These are phyloP conservation scores for Cotesia chilonis DNA, from an alignment of 1,140 invertebrate species.

Conservation along the genomic window DNA sequence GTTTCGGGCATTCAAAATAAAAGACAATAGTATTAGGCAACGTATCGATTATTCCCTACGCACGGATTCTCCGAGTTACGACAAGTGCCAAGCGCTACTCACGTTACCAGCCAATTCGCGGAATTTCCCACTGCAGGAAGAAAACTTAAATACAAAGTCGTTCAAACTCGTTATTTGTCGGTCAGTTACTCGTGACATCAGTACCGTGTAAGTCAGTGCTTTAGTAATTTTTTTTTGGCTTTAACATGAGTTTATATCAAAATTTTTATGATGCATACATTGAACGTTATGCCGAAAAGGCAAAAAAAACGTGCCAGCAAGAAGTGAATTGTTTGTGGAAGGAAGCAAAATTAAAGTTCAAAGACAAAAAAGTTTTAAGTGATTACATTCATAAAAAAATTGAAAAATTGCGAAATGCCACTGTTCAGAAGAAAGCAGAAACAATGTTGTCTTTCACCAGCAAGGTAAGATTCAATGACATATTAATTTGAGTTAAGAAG, in stretches of 20 bases:
- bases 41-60: too few relatives aligned
- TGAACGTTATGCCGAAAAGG: conserved; percentile 9
- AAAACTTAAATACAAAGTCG: too few relatives aligned
- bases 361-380: conserved; percentile 9
- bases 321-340: conserved; percentile 23
- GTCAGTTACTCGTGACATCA: neutral
- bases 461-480: conserved; percentile 17
- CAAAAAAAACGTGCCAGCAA: conserved; percentile 6
- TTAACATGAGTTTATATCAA: conserved; percentile 16
- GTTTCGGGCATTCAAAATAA: too few relatives aligned
- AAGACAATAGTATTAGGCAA: too few relatives aligned
- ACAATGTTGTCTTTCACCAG: conserved; percentile 5
- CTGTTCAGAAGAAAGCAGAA: conserved; percentile 1
- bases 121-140: too few relatives aligned
- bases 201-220: neutral
- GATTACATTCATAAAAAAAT: conserved; percentile 20
- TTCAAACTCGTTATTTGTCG: neutral
- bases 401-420: neutral
- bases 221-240: neutral
- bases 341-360: conserved; percentile 13
- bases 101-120: too few relatives aligned
- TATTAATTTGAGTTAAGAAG: too few relatives aligned
- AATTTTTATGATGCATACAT: conserved; percentile 20
- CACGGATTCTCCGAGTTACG: too few relatives aligned
- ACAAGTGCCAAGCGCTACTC: too few relatives aligned